Base-by-base conservation (phyloP, 2,888 invertebrate genomes). In the Deilephila elpenor region DNA sequence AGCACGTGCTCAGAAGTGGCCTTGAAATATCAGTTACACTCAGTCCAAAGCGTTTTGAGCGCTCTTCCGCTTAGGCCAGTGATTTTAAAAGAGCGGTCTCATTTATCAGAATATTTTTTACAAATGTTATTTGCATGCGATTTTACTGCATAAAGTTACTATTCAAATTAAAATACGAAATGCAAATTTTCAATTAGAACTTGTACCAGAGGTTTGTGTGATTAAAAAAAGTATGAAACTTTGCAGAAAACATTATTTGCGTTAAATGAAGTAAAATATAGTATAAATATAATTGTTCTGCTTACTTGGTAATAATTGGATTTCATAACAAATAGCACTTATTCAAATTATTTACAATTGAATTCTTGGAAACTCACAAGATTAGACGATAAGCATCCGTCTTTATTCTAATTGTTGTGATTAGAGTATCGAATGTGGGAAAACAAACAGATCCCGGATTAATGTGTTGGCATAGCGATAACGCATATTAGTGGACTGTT, bases 381-480 rank as follows among this genome's bases (percentile, higher is more conserved):
- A 64, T 37, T 11, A 8, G 37, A 25, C 44, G 44, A 17, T 60
- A 59, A 59, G 59, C 11, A 62, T 34, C 44, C 56, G 25, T 44
- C 14, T 44, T 67, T 44, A 44, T 44, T 1, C 44, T 67, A 67
- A 67, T 67, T 51, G 44, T 5, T 37, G 37, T 72, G 59, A 74
- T 72, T 75, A 74, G 70, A 53, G 75, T 73, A 74, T 74, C 37
- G 59, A 44, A 53, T 76, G 83, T 83, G 82, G 74, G 82, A 83
- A 83, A n/a, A 60, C 59, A 80, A 82, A 82, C 72, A 80, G 72
- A 56, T 72, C 64, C 19, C 2, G 80, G 78, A 82, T 82, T 78
- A 80, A 75, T 71, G 73, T 71, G 74, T 79, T 73, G 77, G 53
- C 71, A 25, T 53, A 34, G 74, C 67, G 74, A 73, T 74, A 72